Evolutionary conservation across 2,888 invertebrate species (phyloP).

Genomic region (Gibbula magus): DNA sequence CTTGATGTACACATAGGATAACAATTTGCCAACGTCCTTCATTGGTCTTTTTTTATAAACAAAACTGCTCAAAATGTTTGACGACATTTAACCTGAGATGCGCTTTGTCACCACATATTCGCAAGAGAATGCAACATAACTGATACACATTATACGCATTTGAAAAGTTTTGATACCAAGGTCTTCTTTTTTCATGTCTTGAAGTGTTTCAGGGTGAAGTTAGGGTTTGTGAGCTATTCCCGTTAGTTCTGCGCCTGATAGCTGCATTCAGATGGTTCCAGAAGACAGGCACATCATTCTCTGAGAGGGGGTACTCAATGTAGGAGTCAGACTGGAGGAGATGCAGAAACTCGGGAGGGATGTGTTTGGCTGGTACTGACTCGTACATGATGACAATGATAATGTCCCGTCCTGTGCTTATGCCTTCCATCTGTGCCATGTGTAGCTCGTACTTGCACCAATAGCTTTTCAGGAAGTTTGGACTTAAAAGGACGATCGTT

Average conservation of each 20-base stretch:
- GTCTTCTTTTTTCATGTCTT: too few relatives aligned
- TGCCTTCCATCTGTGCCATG: conserved; percentile 49
- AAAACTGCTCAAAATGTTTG: too few relatives aligned
- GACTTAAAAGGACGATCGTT: conserved; percentile 47
- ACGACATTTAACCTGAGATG: too few relatives aligned
- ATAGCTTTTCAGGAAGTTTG: conserved; percentile 44
- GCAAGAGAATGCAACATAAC: too few relatives aligned
- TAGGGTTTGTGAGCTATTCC: too few relatives aligned
- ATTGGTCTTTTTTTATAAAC: too few relatives aligned
- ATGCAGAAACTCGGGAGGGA: conserved; percentile 37
- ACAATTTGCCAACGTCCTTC: too few relatives aligned
- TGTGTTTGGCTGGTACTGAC: conserved; percentile 32
- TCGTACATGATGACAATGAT: conserved; percentile 44
- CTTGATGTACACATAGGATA: too few relatives aligned
- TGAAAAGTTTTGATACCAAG: too few relatives aligned
- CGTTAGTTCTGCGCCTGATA: background rate
- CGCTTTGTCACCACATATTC: too few relatives aligned
- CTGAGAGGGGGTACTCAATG: conserved; percentile 37
- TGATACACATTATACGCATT: too few relatives aligned
- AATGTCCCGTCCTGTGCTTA: conserved; percentile 40
- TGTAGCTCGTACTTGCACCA: conserved; percentile 57
- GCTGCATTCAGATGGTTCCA: conserved; percentile 32
- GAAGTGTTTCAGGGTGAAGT: too few relatives aligned
- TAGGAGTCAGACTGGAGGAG: conserved; percentile 32
- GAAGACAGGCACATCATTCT: conserved; percentile 29